These are phyloP conservation scores for Drosophila pandora DNA, from an alignment of 1,140 invertebrate species.

Conservation along the genomic window DNA sequence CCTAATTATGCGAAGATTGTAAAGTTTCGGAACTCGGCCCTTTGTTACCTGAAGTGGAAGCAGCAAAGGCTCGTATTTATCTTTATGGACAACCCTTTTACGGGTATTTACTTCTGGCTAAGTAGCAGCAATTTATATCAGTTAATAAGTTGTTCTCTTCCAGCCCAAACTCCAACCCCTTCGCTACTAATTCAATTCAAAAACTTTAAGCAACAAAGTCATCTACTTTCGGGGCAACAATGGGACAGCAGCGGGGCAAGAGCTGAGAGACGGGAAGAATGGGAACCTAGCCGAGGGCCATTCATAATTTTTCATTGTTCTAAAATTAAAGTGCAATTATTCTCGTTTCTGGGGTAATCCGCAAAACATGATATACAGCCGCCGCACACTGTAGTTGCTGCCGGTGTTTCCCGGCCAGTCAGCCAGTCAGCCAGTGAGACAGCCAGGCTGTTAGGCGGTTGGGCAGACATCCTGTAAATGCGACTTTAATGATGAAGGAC, in stretches of 20 bases:
- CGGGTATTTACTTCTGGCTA: constrained; percentile 16
- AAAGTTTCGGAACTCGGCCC: not conserved
- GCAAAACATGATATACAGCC: constrained; percentile 68
- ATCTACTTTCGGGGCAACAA: constrained; percentile 19
- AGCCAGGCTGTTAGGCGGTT: constrained; percentile 6
- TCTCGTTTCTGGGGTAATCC: constrained; percentile 67
- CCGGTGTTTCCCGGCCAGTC: constrained; percentile 25
- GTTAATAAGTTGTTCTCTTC: constrained; percentile 33
- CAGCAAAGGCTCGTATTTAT: constrained; percentile 7
- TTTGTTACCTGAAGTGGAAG: not conserved
- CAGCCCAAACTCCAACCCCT: not conserved
- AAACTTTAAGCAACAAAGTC: constrained; percentile 26
- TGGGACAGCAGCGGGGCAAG: not conserved
- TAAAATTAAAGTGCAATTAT: constrained; percentile 74
- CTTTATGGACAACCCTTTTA: constrained; percentile 17
- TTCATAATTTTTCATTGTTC: constrained; percentile 73
- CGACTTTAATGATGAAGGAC: constrained; percentile 71
- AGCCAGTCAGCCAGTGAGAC: constrained; percentile 8
- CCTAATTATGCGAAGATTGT: not conserved
- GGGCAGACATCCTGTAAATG: constrained; percentile 42
- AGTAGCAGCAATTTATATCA: constrained; percentile 34
- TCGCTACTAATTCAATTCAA: constrained; percentile 16
- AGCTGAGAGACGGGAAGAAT: constrained; percentile 19
- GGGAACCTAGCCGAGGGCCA: constrained; percentile 47
- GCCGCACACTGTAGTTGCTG: constrained; percentile 22